A percentile compares a stretch with the other conserved stretches of the same genome.
Evolutionary conservation across 2,113 vertebrate genomes (phyloP).

Genomic region (Elachura formosa): DNA sequence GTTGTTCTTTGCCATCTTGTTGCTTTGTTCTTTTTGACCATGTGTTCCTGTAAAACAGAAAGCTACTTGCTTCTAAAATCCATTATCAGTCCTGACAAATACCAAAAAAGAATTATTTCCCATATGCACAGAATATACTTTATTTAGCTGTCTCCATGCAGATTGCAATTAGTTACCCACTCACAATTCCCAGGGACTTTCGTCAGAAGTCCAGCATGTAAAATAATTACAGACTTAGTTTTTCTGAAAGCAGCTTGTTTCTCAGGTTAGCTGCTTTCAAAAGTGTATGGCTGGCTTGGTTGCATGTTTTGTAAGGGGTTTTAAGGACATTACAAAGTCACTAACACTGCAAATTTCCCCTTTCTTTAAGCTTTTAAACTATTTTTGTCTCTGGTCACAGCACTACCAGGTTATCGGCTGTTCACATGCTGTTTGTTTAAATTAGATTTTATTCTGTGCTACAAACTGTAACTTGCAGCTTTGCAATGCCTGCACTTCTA

Average conservation of each 20-base stretch:
- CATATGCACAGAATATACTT: neutral
- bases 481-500: neutral
- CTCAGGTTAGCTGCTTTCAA: constrained; percentile 26
- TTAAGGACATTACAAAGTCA: constrained; percentile 25
- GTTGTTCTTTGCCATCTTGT: neutral
- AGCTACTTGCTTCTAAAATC: neutral
- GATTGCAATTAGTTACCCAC: neutral
- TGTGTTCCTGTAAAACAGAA: constrained; percentile 4
- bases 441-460: neutral
- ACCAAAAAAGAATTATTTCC: neutral
- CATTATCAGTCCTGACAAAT: neutral
- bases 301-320: constrained; percentile 1
- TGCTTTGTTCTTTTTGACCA: neutral
- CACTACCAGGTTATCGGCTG: neutral
- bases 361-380: neutral
- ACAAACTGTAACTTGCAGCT: neutral
- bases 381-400: neutral
- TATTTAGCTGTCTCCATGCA: neutral
- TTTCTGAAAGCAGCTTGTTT: constrained; percentile 21
- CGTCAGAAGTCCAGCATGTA: neutral
- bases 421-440: neutral
- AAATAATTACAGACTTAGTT: neutral
- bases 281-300: neutral
- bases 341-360: neutral
- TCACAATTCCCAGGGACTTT: neutral